Evolutionary conservation across 1,140 invertebrate species (phyloP).

Genomic region (Trichoplusia ni): DNA sequence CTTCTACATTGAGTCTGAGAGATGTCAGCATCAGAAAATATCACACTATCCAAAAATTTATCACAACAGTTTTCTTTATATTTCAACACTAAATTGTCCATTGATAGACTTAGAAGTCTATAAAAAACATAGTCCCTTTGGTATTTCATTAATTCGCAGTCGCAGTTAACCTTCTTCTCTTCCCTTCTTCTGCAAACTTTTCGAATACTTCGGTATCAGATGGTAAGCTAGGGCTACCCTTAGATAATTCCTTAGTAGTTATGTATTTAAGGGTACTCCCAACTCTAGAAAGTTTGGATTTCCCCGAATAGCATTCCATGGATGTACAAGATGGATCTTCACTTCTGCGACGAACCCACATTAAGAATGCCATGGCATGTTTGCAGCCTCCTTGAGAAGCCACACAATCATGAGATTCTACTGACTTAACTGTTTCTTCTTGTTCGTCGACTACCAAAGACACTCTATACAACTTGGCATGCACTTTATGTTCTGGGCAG

Average conservation of each 20-base stretch:
- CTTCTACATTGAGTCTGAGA: too few relatives aligned
- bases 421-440: slow-evolving; percentile 36
- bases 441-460: slow-evolving; percentile 44
- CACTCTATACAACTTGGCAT: slow-evolving; percentile 42
- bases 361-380: slow-evolving; percentile 52
- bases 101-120: slow-evolving; percentile 21
- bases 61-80: slow-evolving; percentile 31
- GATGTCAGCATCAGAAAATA: too few relatives aligned
- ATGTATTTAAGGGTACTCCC: slow-evolving; percentile 46
- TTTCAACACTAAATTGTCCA: slow-evolving; percentile 32
- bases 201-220: slow-evolving; percentile 37
- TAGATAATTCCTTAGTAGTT: slow-evolving; percentile 38
- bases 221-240: slow-evolving; percentile 36
- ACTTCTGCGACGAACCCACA: slow-evolving; percentile 58
- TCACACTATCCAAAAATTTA: slow-evolving; percentile 29
- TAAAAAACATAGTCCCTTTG: slow-evolving; percentile 20
- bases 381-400: slow-evolving; percentile 64
- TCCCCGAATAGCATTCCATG: slow-evolving; percentile 61
- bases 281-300: slow-evolving; percentile 44
- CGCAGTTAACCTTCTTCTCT: slow-evolving; percentile 18
- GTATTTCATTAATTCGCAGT: slow-evolving; percentile 34
- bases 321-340: slow-evolving; percentile 69
- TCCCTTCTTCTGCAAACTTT: slow-evolving; percentile 21
- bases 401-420: slow-evolving; percentile 55
- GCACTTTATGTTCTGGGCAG: slow-evolving; percentile 66